Evolutionary conservation across 2,113 vertebrate species (phyloP).

Genomic region (Laticauda laticaudata): DNA sequence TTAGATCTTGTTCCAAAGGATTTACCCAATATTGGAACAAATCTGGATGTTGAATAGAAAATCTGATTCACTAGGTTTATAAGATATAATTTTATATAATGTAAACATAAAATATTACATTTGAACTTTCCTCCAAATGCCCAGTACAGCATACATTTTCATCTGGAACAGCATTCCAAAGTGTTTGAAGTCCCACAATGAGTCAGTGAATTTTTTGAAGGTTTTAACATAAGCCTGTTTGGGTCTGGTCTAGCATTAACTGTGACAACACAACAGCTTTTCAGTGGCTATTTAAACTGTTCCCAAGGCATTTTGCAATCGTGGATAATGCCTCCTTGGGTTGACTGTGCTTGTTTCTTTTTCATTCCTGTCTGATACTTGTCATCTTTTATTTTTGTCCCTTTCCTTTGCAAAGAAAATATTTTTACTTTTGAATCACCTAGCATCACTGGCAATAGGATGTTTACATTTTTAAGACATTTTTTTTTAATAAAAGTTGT

Average conservation of each 20-base stretch:
- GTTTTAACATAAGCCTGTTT: background rate
- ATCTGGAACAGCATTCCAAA: background rate
- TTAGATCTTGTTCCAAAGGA: background rate
- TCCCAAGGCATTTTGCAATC: background rate
- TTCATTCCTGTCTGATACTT: background rate
- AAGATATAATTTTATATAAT: background rate
- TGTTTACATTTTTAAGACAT: background rate
- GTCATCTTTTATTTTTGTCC: background rate
- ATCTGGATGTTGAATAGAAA: background rate
- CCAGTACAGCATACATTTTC: background rate
- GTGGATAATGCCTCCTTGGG: background rate
- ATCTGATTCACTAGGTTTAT: background rate
- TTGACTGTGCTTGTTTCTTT: background rate
- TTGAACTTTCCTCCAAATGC: background rate
- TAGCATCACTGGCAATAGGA: background rate
- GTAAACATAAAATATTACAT: background rate
- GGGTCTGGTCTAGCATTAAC: background rate
- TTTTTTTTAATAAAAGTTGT: background rate
- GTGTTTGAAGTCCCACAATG: background rate
- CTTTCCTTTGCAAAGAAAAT: background rate
- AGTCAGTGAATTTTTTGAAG: background rate
- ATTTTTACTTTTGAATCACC: background rate
- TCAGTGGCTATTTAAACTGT: background rate
- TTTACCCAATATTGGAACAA: background rate
- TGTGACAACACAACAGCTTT: background rate